Evolutionary conservation across 2,797 vertebrate species (phyloP).

Genomic region (Discoglossus pictus): DNA sequence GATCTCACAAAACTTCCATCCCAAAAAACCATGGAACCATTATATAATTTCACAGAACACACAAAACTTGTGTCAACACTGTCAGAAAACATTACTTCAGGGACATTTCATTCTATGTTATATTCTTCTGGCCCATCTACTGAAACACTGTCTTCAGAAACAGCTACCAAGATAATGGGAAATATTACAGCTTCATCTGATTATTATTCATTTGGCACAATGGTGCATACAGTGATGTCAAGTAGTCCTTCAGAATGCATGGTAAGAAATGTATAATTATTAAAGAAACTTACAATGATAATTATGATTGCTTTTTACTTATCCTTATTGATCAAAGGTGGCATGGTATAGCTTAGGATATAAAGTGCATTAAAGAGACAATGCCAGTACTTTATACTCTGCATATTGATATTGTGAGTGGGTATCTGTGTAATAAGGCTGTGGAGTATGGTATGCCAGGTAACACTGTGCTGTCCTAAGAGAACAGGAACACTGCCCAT

Average conservation of each 20-base stretch:
- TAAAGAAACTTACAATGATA: too few species aligned
- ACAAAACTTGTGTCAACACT: conserved; percentile 26
- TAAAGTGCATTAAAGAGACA: too few species aligned
- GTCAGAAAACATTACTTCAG: conserved; percentile 44
- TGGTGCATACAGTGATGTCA: conserved; percentile 52
- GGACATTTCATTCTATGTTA: conserved; percentile 30
- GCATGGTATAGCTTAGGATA: too few species aligned
- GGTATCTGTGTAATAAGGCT: too few species aligned
- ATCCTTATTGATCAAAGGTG: too few species aligned
- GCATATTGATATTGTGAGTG: too few species aligned
- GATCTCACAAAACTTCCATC: conserved; percentile 37
- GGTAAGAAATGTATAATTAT: conserved; percentile 56
- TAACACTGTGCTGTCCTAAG: too few species aligned
- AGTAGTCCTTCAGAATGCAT: conserved; percentile 56
- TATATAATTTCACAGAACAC: conserved; percentile 52
- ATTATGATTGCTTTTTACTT: background rate
- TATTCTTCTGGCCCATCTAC: conserved; percentile 33
- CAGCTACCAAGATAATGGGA: conserved; percentile 39
- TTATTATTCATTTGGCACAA: conserved; percentile 56
- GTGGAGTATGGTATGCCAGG: too few species aligned
- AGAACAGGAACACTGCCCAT: too few species aligned
- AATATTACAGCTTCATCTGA: conserved; percentile 45
- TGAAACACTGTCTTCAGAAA: conserved; percentile 39
- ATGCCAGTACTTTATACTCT: too few species aligned
- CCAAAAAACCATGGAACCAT: conserved; percentile 44